Percentiles rank a stretch among this genome's conserved stretches.
Evolutionary conservation across 2,113 vertebrate genomes (phyloP).

Genomic region (Oryctolagus cuniculus): DNA sequence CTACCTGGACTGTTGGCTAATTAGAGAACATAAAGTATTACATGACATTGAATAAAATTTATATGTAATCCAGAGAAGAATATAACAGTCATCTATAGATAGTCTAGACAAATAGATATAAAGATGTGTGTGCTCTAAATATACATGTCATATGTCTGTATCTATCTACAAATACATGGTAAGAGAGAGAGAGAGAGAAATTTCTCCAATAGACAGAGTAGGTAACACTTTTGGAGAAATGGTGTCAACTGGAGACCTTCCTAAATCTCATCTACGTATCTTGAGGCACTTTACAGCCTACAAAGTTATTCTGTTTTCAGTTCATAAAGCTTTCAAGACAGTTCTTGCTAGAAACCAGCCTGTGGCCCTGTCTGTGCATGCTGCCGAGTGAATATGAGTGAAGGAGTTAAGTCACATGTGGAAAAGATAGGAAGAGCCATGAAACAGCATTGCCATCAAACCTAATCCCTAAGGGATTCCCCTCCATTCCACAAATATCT

Average conservation of each 20-base stretch:
- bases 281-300: neutral
- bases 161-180: neutral
- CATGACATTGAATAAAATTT: neutral
- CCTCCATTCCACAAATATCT: neutral
- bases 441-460: neutral
- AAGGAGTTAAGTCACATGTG: neutral
- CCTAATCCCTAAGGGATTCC: neutral
- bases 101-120: too few species aligned
- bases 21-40: neutral
- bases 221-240: neutral
- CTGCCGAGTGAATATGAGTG: neutral
- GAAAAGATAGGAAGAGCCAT: neutral
- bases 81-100: neutral
- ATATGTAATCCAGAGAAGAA: neutral
- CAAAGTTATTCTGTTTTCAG: conserved; percentile 10
- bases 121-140: neutral
- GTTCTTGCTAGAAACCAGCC: conserved; percentile 49
- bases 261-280: neutral
- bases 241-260: neutral
- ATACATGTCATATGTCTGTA: neutral
- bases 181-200: neutral
- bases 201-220: neutral
- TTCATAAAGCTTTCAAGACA: neutral
- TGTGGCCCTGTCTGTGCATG: neutral
- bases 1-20: neutral